phyloP scores from a whole-genome alignment of 2,797 vertebrate genomes.

The Liasis olivaceus region DNA sequence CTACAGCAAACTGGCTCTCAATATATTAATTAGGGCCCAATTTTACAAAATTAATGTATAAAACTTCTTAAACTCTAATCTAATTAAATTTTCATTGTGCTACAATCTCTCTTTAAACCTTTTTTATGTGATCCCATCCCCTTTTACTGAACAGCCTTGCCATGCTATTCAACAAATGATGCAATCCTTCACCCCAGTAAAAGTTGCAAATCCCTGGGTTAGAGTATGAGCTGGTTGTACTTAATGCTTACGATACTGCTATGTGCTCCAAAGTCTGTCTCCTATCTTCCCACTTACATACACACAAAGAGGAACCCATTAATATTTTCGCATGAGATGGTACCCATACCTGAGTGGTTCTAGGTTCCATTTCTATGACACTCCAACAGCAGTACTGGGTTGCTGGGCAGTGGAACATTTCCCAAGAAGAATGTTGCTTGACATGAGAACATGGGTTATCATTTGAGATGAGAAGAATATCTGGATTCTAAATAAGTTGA shows the following conservation, averaged over 20 bases:
- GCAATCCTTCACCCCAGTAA: background rate
- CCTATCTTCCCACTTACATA: background rate
- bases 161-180: background rate
- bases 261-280: background rate
- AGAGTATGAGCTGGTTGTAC: background rate
- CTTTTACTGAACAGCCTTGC: background rate
- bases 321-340: background rate
- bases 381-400: background rate
- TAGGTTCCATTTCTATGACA: background rate
- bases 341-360: background rate
- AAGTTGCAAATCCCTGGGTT: background rate
- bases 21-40: background rate
- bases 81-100: background rate
- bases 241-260: background rate
- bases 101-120: background rate
- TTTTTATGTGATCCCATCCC: background rate
- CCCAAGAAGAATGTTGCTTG: background rate
- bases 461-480: background rate
- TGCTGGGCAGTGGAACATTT: background rate
- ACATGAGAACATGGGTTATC: background rate
- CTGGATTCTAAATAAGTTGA: background rate
- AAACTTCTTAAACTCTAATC: background rate
- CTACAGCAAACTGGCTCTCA: background rate
- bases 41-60: background rate
- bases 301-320: background rate